Base-by-base conservation (phyloP, 37 sponge, comb jelly and placozoan genomes). In the Chondrilla cf. caribensis region DNA sequence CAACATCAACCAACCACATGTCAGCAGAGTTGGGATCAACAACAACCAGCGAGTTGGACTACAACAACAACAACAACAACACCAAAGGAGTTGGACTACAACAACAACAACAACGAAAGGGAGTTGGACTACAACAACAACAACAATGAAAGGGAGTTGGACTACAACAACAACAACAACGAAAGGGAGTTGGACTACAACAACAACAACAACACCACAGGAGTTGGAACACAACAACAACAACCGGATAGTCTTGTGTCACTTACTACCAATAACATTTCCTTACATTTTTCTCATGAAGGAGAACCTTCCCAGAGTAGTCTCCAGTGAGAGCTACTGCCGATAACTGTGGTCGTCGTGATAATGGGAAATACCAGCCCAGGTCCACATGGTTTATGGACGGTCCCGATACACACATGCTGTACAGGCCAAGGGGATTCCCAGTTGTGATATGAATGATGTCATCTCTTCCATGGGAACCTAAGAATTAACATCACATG, bases 211-310 rank as follows among this genome's bases (percentile, higher is more conserved):
- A 47, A 11, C 51, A 47, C 6, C 51, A 47, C 9, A 6, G 6
- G 51, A 14, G 11, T 11, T 47, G 9, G 11, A 47, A 47, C 51
- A 6, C 51, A 47, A 47, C 51, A 47, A 47, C 6, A 47, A 47
- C 11, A 47, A 11, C 51, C n/a, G n/a, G n/a, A n/a, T n/a, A n/a
- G n/a, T n/a, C n/a, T n/a, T n/a, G n/a, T n/a, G n/a, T n/a, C n/a
- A n/a, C n/a, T n/a, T n/a, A n/a, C n/a, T n/a, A n/a, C n/a, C n/a
- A n/a, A n/a, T n/a, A n/a, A n/a, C n/a, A n/a, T 22, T 28, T 54
- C 38, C 79, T 79, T 14, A 89, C 89, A 38, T 62, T 44, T 3
- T 68, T 44, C 51, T 89, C 89, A 35, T 89, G 90, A 15, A 89
- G 6, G 21, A 89, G 28, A 0, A 85, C 55, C 41, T 85, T 78